Base-by-base conservation (phyloP, 1,140 invertebrate genomes). In the Pachyrhynchus sulphureomaculatus region DNA sequence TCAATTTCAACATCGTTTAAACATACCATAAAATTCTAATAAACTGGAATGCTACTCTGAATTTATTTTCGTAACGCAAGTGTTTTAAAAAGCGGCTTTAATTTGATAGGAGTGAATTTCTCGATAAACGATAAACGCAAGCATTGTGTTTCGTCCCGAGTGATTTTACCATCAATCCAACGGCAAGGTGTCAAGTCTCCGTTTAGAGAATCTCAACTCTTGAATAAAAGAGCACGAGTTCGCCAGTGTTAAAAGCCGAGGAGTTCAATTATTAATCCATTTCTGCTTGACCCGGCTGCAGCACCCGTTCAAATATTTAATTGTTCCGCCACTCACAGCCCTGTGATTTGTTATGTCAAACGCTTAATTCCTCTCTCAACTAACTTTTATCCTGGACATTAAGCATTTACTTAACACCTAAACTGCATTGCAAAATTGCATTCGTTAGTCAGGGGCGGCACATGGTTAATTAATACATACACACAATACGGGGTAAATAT, bases 331-430 rank as follows among this genome's bases (percentile, higher is more conserved):
- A 73, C 71, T 72, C 68, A 66, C 64, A 65, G 57, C 51, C 68
- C 72, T 68, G 72, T 75, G 74, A 75, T 75, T 75, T 74, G 74
- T 72, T 72, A 74, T 75, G 73, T 74, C 72, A 74, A 74, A 74
- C 65, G 70, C 59, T 72, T 71, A 73, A 69, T 73, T 73, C 68
- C 67, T 67, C 64, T 21, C 23, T 12, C 33, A 51, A 45, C 51
- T 49, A 49, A 65, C 63, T 65, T 65, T 65, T 65, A 65, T 60
- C 18, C 37, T 34, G 51, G 41, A 65, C 63, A 65, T 65, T 60
- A 60, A 65, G n/a, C 56, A 65, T 65, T 65, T 53, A 65, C 21
- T 53, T 36, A 39, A 64, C 47, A 44, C 37, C 47, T 54, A 54
- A 54, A 54, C 51, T 54, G 37, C 51, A 54, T 41, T 26, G 24